Evolutionary conservation across 2,113 vertebrate genomes (phyloP), one percentile per base, ranked within the genome.

Genomic region (Galeopterus variegatus): DNA sequence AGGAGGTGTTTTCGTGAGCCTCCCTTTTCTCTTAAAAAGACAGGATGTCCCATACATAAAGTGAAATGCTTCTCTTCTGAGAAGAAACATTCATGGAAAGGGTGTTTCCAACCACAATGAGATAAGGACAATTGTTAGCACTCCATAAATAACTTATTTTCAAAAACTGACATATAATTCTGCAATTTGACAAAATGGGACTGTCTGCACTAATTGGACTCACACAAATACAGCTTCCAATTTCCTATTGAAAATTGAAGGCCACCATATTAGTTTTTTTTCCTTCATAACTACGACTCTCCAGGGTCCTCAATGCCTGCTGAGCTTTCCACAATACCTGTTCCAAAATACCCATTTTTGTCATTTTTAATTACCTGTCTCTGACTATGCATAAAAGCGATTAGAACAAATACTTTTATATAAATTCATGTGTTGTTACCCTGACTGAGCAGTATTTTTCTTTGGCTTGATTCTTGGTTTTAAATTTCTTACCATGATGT

Each of bases 171-270:
- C 8, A 72, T 76, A 28, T 15, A 77, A 21, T 88, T 94, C 85
- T 77, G 23, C 76, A 90, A 36, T 93, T 82, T 82, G 70, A 96
- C 76, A 85, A 92, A 72, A 94, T 88, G 90, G 90, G 65, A 96
- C 60, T 45, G 54, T 52, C 48, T 36, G 21, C 17, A 33, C n/a
- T 94, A 67, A 84, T 95, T 97, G 65, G 50, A 76, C n/a, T 80
- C 56, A 58, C 4, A 48, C 62, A 85, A 95, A 88, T 31, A 41
- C 21, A 83, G 73, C 48, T 7, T 90, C 85, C 31, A 70, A 23
- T 92, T 90, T 58, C 48, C 52, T 56, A 26, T n/a, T 93, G 89
- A 91, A 97, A 94, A 58, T 4, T 36, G 77, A 94, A 73, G 65
- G 12, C 54, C 21, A 54, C 33, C 21, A 56, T 67, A 28, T 41